These are phyloP conservation scores for Betta splendens DNA, from an alignment of 2,797 vertebrate genomes.

Conservation along the genomic window DNA sequence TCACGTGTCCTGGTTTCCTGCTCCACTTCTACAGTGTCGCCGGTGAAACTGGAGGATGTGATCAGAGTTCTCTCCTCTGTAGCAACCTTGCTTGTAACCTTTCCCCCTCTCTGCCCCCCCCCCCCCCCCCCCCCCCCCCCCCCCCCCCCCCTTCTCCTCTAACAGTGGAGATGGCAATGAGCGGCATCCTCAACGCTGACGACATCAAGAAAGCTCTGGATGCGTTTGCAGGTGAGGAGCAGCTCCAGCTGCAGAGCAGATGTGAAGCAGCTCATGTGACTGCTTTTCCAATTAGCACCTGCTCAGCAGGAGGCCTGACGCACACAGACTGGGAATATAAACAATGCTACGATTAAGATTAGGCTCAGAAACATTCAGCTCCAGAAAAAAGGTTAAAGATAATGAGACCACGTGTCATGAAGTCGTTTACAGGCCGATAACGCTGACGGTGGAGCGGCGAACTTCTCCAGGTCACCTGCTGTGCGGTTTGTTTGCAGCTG, in stretches of 20 bases:
- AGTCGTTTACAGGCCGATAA: no score
- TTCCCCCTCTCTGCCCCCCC: constrained; percentile 34
- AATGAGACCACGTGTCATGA: no score
- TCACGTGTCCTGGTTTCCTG: constrained; percentile 64
- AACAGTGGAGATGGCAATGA: constrained; percentile 90
- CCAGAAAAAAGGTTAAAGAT: no score
- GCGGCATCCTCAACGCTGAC: constrained; percentile 89
- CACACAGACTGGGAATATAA: no score
- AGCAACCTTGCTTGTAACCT: constrained; percentile 57
- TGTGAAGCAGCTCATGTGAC: no score
- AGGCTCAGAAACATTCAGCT: no score
- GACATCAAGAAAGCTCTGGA: constrained; percentile 95
- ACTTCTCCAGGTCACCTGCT: no score
- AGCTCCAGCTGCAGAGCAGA: neutral
- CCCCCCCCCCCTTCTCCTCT: constrained; percentile 1
- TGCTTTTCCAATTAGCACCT: no score
- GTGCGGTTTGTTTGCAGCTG: constrained; percentile 72
- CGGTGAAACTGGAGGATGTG: constrained; percentile 59
- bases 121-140: neutral
- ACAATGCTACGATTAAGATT: no score
- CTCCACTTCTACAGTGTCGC: constrained; percentile 60
- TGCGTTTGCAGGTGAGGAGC: constrained; percentile 88
- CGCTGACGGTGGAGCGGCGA: no score
- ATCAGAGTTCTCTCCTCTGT: constrained; percentile 34
- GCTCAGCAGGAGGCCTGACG: neutral